Evolutionary conservation across 92 coral and sea anemone genomes (phyloP), one percentile per base, ranked within the genome.

Genomic region (Desmophyllum pertusum): DNA sequence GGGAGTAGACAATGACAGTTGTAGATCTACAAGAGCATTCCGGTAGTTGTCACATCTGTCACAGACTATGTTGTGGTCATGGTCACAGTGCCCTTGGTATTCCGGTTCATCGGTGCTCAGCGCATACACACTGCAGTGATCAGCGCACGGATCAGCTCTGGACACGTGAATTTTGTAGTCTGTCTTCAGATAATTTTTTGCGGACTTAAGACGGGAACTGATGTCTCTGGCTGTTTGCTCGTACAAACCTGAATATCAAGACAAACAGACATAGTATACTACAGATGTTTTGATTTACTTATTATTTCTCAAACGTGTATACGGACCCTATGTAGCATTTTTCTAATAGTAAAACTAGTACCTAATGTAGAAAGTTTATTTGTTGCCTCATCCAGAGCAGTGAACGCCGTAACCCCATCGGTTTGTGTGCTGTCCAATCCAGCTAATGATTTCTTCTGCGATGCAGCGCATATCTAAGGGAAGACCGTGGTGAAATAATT

Each of bases 391-490:
- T 38, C 80, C 51, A 83, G 51, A 50, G 88, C 27, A 37, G 80
- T 66, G 61, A 88, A 76, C 14, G 88, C 83, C 35, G 48, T 43
- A 40, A 77, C 72, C 38, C 92, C 89, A 57, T 84, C 89, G 57
- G 89, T 89, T 57, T 81, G 76, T 13, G 59, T 89, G 83, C 80
- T 89, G 53, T 79, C 92, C 64, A 89, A 73, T 30, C 92, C 89
- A 17, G 76, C 29, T 31, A 89, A 85, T 40, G 81, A 78, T 85
- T 89, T 89, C 76, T 89, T 73, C 65, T 85, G 41, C 75, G 92
- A 89, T 27, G 92, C 92, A 35, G 92, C 70, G 80, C 92, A 88
- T 52, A 79, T 42, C 91, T n/a, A n/a, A n/a, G n/a, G n/a, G n/a
- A n/a, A n/a, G n/a, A n/a, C n/a, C n/a, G n/a, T n/a, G n/a, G n/a